Evolutionary conservation across 2,797 vertebrate species (phyloP).

Genomic region (Sebastes hubbsi): DNA sequence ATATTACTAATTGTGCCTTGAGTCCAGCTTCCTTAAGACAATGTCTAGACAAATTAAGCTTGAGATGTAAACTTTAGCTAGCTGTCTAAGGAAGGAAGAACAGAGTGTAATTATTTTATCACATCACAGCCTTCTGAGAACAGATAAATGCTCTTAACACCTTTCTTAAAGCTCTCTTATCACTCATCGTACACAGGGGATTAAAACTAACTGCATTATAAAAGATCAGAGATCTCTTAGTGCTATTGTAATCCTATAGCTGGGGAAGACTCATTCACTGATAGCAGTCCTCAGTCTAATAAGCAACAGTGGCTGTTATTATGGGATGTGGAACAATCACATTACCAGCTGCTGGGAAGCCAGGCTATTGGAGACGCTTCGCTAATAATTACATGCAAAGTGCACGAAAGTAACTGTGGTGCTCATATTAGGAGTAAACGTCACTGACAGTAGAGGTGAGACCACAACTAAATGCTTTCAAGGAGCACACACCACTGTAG

Average conservation of each 20-base stretch:
- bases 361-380: slow-evolving; percentile 19
- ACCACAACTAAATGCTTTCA: not conserved
- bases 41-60: slow-evolving; percentile 56
- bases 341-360: slow-evolving; percentile 39
- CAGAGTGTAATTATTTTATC: slow-evolving; percentile 41
- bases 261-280: not conserved
- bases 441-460: not conserved
- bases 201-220: slow-evolving; percentile 66
- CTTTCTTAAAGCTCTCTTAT: slow-evolving; percentile 61
- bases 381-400: not conserved
- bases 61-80: slow-evolving; percentile 42
- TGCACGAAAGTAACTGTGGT: not conserved
- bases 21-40: slow-evolving; percentile 1
- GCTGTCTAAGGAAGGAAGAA: slow-evolving; percentile 38
- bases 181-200: slow-evolving; percentile 38
- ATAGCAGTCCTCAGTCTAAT: slow-evolving; percentile 39
- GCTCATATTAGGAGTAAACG: not conserved
- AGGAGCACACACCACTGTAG: not conserved
- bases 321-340: slow-evolving; percentile 16
- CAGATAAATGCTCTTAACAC: slow-evolving; percentile 63
- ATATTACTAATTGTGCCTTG: not conserved
- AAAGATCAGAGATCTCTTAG: slow-evolving; percentile 53
- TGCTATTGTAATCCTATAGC: not conserved
- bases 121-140: slow-evolving; percentile 50
- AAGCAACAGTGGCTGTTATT: slow-evolving; percentile 39